Evolutionary conservation across 2,113 vertebrate species (phyloP).

Genomic region (Cyanoliseus patagonus): DNA sequence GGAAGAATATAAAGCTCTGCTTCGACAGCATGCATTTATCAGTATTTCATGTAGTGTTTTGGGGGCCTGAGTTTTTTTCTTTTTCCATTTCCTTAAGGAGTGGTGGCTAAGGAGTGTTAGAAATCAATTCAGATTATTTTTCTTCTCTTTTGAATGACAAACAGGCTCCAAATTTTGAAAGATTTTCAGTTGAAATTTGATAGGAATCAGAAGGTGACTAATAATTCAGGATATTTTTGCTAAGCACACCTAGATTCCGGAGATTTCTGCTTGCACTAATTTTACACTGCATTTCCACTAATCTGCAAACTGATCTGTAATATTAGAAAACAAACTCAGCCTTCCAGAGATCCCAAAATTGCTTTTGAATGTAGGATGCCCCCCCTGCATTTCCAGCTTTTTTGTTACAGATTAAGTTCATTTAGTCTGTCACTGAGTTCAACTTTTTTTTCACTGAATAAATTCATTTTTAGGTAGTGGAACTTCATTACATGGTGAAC

Average conservation of each 20-base stretch:
- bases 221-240: background rate
- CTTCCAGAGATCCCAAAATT: background rate
- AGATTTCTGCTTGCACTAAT: background rate
- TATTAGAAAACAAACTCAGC: background rate
- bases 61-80: background rate
- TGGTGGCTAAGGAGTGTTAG: accelerated
- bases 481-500: background rate
- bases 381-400: background rate
- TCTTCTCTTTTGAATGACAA: background rate
- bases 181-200: background rate
- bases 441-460: background rate
- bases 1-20: background rate
- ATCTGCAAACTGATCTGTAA: background rate
- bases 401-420: background rate
- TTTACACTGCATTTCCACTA: background rate
- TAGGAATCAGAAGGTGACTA: background rate
- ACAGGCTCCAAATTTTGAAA: background rate
- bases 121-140: background rate
- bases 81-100: background rate
- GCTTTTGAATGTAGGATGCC: background rate
- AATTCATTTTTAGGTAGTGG: background rate
- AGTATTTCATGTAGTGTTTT: background rate
- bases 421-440: background rate
- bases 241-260: background rate
- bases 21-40: accelerated